Evolutionary conservation across 2,797 vertebrate species (phyloP), one percentile per base, ranked within the genome.

Genomic region (Dendrocincla fuliginosa): DNA sequence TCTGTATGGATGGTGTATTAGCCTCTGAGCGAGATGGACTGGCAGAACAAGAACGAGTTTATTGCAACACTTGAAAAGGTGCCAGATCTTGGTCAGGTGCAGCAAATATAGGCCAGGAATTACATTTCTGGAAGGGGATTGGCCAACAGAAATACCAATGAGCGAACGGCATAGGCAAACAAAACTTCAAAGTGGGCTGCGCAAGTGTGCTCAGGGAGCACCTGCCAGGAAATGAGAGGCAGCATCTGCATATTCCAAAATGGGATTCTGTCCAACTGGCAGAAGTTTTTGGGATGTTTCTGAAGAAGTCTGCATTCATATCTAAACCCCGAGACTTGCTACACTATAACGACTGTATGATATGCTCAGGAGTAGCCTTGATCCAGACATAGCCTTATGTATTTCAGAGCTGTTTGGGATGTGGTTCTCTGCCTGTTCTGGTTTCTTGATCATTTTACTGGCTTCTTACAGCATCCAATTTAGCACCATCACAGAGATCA

Each of bases 141-240:
- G 49, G 14, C 52, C 67, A 65, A 39, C 22, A 73, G 50, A 52
- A 81, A 23, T 55, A 63, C 9, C 23, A 27, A 42, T 68, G 13
- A 78, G 27, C 24, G 17, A 85, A 90, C 44, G 7, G 5, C 0
- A 0, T 0, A 90, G 16, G 37, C n/a, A 39, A 65, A n/a, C 5
- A 55, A 76, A 76, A 49, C 28, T 61, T 25, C 3, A 0, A 56
- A 79, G 6, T 46, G 30, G 55, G 10, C 49, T 60, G 13, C 13
- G 8, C 28, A 88, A 42, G 10, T 56, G 19, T 47, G 25, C 9
- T 68, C 10, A 64, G 41, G 24, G 12, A 52, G 9, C 14, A 8
- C 35, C 32, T 27, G 39, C 39, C 49, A 63, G 78, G 27, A 67
- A 35, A 59, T 35, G n/a, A 42, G n/a, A 50, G 19, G 9, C 14